Conservation (phyloP, 2,888 invertebrate genomes). For the Drosophila nigricruria region DNA sequence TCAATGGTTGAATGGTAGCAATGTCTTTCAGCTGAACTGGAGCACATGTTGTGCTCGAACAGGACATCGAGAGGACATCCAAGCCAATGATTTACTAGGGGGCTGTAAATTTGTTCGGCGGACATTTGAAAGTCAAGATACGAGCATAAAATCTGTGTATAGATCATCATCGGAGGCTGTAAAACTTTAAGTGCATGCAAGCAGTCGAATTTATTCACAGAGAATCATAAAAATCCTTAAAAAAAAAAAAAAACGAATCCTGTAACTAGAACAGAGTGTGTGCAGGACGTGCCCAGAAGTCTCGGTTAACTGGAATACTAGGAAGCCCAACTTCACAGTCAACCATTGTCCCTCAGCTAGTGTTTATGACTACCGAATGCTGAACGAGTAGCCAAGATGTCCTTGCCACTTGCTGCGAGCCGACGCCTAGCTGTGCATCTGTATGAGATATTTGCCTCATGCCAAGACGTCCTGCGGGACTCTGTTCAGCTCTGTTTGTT, state of each 20-base stretch:
- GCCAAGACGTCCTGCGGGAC: conserved; percentile 63
- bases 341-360: conserved; percentile 31
- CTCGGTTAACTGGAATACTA: conserved; percentile 35
- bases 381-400: conserved; percentile 48
- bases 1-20: conserved; percentile 38
- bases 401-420: conserved; percentile 61
- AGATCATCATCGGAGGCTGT: conserved; percentile 62
- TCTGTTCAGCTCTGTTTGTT: conserved; percentile 59
- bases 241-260: neutral
- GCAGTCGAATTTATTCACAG: conserved; percentile 64
- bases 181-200: conserved; percentile 58
- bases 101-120: conserved; percentile 69
- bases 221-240: conserved; percentile 55
- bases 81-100: conserved; percentile 59
- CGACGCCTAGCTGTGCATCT: conserved; percentile 47
- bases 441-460: conserved; percentile 50
- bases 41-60: conserved; percentile 55
- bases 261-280: conserved; percentile 27
- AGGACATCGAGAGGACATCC: conserved; percentile 2
- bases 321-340: conserved; percentile 10
- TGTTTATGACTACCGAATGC: conserved; percentile 66
- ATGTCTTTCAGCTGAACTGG: conserved; percentile 37
- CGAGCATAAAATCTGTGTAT: conserved; percentile 42
- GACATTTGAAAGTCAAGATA: conserved; percentile 24
- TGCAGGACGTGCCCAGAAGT: conserved; percentile 36